Evolutionary conservation across 2,113 vertebrate genomes (phyloP), one percentile per base, ranked within the genome.

Genomic region (Gulo gulo): DNA sequence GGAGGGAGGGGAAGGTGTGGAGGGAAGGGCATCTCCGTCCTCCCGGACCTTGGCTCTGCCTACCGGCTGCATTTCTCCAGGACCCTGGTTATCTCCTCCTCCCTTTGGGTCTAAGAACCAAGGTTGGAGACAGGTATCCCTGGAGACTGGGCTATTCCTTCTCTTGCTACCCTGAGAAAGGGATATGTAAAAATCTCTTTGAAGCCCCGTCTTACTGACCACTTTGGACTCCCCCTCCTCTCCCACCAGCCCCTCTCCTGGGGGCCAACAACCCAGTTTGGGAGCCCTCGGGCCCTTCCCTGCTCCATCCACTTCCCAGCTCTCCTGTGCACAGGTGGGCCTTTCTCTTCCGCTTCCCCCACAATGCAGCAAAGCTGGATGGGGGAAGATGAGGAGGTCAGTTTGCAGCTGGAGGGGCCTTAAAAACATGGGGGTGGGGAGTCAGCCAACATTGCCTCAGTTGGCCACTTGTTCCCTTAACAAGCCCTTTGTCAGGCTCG

Each of bases 221-320:
- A 12, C 7, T 14, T 42, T 11, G 1, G 50, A 47, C 34, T 76
- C 4, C 52, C 21, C 2, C 3, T 4, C 15, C 16, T 3, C 8
- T 24, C 18, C 39, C 24, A 9, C 1, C 2, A 50, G 23, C 39
- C 39, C 34, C 42, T 81, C n/a, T n/a, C 45, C 29, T 15, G 20
- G 3, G n/a, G n/a, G 59, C 21, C 2, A 26, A 24, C 55, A 65
- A 26, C 47, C 85, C 59, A 1, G 86, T 29, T 52, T 65, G 18
- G 52, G 63, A 78, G 84, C 0, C 0, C 23, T 23, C 6, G 6
- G 50, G 39, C 34, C 63, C 23, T 13, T 26, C 11, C 69, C 55
- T 74, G 39, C 55, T 21, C 31, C 1, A 6, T 5, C 9, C 5
- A 6, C 21, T 2, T 11, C 26, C 67, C 34, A 50, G 31, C 50